These are phyloP conservation scores for Zootermopsis nevadensis DNA, from an alignment of 2,888 invertebrate genomes.

Conservation along the genomic window DNA sequence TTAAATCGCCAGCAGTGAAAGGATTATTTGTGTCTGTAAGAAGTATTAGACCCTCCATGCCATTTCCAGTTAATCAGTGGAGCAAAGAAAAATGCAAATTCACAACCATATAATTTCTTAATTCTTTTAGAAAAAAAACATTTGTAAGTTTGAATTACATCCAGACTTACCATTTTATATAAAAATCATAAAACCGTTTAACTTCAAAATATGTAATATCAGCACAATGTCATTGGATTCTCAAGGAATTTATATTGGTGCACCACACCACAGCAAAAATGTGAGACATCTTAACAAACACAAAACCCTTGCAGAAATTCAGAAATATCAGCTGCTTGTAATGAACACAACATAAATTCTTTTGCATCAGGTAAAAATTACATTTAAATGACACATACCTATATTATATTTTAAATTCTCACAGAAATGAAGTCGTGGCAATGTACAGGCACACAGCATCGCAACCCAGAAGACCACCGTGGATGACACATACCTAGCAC, in stretches of 20 bases:
- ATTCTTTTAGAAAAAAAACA: neutral
- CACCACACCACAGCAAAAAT: neutral
- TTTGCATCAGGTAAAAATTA: no score
- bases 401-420: no score
- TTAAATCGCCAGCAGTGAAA: no score
- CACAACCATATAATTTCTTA: neutral
- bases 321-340: neutral
- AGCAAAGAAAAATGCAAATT: neutral
- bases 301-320: neutral
- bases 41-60: neutral
- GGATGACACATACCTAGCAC: no score
- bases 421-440: no score
- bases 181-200: neutral
- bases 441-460: no score
- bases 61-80: neutral
- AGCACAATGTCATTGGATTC: neutral
- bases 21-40: no score
- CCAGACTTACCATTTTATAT: neutral
- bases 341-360: neutral
- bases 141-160: neutral
- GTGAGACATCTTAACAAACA: neutral
- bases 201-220: neutral
- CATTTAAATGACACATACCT: no score
- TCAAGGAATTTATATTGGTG: neutral
- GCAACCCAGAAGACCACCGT: no score